Evolutionary conservation across 2,113 vertebrate species (phyloP), one percentile per base, ranked within the genome.

Genomic region (Crotalus helleri): DNA sequence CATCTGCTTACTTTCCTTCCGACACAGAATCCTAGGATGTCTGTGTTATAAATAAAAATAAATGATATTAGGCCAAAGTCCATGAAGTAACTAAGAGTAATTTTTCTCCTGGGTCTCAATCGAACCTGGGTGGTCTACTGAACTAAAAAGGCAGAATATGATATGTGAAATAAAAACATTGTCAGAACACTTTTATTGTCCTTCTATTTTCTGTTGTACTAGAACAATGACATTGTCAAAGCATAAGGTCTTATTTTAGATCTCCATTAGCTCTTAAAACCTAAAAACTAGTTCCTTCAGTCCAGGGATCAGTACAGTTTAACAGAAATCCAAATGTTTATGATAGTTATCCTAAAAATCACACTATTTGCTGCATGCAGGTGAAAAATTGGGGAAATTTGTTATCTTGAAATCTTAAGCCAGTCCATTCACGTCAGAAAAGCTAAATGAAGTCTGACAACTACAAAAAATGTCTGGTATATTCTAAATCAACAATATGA

Each of bases 401-500:
- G 85, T 93, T 91, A 46, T 53, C 91, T 89, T 53, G 88, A 93
- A 54, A 93, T 91, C 23, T 54, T 92, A 87, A 64, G 54, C 93
- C 17, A 0, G 92, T 95, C 87, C 23, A 90, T 85, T 88, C 92
- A 61, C 1, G 54, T 93, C 87, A 95, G 95, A 93, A 89, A 96
- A 94, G 49, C 39, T 88, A 96, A 97, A 97, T 94, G 9, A 2
- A 88, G 96, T 97, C 94, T 97, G 97, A 97, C 96, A 96, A 94
- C 94, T 85, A 88, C 51, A 94, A 93, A 94, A 93, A 95, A 86
- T 15, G 39, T 26, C 93, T 2, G 2, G 88, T 92, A 92, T 92
- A 91, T 93, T 96, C 87, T 97, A 96, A 96, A 96, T 97, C 96
- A 97, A 96, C 97, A 97, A 93, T 74, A 39, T 94, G 94, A 96